Evolutionary conservation across 2,113 vertebrate species (phyloP), one percentile per base, ranked within the genome.

Genomic region (Thermophis baileyi): DNA sequence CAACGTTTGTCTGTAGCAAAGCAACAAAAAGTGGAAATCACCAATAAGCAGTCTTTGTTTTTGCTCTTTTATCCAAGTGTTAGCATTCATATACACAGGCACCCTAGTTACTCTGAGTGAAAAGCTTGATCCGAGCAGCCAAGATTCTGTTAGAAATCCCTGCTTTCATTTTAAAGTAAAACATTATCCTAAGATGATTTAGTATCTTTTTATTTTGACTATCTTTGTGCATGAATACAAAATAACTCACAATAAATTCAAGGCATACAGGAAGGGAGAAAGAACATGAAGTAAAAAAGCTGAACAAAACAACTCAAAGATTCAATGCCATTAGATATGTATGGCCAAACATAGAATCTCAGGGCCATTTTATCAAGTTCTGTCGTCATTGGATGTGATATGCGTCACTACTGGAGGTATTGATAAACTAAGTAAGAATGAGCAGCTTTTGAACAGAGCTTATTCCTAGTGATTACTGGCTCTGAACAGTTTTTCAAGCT

Each of bases 41-140:
- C 16, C 51, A 46, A 54, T 91, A 87, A 87, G 24, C 54, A 87
- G 30, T 22, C 25, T 60, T 53, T 30, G 24, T 87, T 60, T 54
- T 30, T 10, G 51, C 14, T 92, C 40, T 53, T 50, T 53, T 91
- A 10, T 81, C 14, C 40, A 44, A 88, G 27, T 44, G 24, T 92
- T 89, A 92, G 60, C 87, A 92, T 92, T 92, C 91, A 85, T 92
- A 89, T 63, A 55, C 87, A 85, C 50, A 55, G 40, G 18, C 54
- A 87, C 40, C 87, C 87, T 81, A 81, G 46, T 92, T 87, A 88
- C 86, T 60, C 60, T 46, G 25, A 81, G 8, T 92, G 63, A 55
- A 92, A 92, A 85, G 25, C 49, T 89, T 89, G 81, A 85, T 46
- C 25, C 27, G 14, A 69, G 49, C 49, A 92, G 81, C 87, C 46